Evolutionary conservation across 2,888 invertebrate species (phyloP).

Genomic region (Dasysyrphus tricinctus): DNA sequence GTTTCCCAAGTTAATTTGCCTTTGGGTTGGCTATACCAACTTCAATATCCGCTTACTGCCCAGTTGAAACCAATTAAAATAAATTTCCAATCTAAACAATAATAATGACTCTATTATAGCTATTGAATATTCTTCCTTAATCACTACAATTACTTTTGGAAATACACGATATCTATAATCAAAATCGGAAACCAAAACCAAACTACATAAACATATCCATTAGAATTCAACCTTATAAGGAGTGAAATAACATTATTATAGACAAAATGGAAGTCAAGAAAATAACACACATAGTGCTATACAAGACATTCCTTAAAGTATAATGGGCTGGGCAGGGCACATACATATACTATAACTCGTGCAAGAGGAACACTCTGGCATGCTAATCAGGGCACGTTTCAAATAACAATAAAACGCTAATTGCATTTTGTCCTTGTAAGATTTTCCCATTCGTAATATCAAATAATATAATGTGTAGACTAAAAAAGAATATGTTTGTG

Average conservation of each 20-base stretch:
- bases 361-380: constrained; percentile 21
- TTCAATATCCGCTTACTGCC: not conserved
- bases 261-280: constrained; percentile 1
- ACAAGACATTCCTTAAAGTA: constrained; percentile 7
- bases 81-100: constrained; percentile 25
- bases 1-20: not conserved
- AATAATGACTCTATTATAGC: constrained; percentile 4
- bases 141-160: constrained; percentile 33
- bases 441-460: constrained; percentile 24
- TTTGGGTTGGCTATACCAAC: not conserved
- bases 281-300: not conserved
- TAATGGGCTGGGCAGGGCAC: not conserved
- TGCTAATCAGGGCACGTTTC: constrained; percentile 72
- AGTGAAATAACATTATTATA: constrained; percentile 18
- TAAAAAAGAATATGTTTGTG: not conserved
- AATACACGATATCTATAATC: constrained; percentile 13
- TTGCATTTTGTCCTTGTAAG: constrained; percentile 70
- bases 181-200: constrained; percentile 18
- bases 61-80: not conserved
- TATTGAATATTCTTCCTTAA: constrained; percentile 37
- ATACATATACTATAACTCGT: not conserved
- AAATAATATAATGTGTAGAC: not conserved
- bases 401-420: constrained; percentile 74
- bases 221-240: constrained; percentile 14
- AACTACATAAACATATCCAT: constrained; percentile 8